Evolutionary conservation across 2,797 vertebrate genomes (phyloP).

Genomic region (Sebastes cheni): DNA sequence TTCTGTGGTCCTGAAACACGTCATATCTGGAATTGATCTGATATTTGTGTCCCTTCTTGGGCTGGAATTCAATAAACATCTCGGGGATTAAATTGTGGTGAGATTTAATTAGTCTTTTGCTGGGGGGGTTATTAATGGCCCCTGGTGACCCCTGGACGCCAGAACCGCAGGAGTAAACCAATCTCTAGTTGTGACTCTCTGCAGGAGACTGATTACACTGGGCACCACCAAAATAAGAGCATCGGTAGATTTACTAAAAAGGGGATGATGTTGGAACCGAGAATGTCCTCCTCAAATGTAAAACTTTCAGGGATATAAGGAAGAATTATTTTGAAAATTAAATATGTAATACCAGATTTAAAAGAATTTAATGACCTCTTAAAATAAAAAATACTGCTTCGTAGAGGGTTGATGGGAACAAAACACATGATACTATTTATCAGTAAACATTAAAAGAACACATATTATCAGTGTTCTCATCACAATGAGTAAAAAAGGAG

Average conservation of each 20-base stretch:
- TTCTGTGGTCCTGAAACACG: not conserved
- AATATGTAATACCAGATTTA: too few relatives aligned
- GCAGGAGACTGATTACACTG: not conserved
- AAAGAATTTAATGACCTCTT: too few relatives aligned
- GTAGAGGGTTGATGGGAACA: too few relatives aligned
- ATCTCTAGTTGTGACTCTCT: not conserved
- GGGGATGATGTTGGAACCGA: not conserved
- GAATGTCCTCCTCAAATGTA: not conserved
- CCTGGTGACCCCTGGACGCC: not conserved
- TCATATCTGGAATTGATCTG: constrained; percentile 3
- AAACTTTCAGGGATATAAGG: not conserved
- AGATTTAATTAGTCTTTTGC: constrained; percentile 19
- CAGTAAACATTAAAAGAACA: too few relatives aligned
- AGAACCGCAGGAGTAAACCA: constrained; percentile 3
- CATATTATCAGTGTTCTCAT: too few relatives aligned
- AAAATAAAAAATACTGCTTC: too few relatives aligned
- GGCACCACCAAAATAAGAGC: not conserved
- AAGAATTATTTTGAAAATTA: too few relatives aligned
- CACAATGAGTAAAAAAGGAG: too few relatives aligned
- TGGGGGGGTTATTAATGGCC: not conserved
- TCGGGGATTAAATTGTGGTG: not conserved
- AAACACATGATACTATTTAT: too few relatives aligned
- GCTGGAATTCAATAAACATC: constrained; percentile 8
- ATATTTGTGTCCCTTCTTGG: not conserved
- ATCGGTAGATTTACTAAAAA: not conserved